phyloP scores from a whole-genome alignment of 2,888 invertebrate genomes.

The Neelides folsomi region DNA sequence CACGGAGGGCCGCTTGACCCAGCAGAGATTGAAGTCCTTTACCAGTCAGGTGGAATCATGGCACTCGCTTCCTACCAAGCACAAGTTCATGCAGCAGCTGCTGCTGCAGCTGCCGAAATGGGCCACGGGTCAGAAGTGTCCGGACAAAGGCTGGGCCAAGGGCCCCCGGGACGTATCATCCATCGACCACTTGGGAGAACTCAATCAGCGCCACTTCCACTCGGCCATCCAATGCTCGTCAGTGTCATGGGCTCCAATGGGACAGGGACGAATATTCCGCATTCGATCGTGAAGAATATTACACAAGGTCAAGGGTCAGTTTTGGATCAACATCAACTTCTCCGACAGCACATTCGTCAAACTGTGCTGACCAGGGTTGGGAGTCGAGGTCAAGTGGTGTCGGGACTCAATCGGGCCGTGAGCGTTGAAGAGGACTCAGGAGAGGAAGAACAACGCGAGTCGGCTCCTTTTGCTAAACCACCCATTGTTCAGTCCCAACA shows the following conservation, averaged over 20 bases:
- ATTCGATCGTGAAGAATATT: constrained; percentile 44
- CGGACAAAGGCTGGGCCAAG: constrained; percentile 8
- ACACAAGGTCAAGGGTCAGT: constrained; percentile 34
- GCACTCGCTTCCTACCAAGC: constrained; percentile 27
- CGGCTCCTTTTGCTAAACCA: constrained; percentile 1
- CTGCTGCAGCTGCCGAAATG: not conserved
- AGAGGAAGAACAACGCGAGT: constrained; percentile 31
- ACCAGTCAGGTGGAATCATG: constrained; percentile 37
- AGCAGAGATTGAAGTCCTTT: constrained; percentile 35
- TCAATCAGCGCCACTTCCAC: constrained; percentile 80
- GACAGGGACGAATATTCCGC: constrained; percentile 36
- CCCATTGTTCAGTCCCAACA: constrained; percentile 10
- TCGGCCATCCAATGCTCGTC: constrained; percentile 70
- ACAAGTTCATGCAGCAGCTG: constrained; percentile 42
- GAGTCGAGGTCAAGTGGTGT: constrained; percentile 34
- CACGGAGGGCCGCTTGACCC: constrained; percentile 38
- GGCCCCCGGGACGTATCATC: constrained; percentile 22
- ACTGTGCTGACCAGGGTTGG: constrained; percentile 70
- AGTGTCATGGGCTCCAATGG: constrained; percentile 21
- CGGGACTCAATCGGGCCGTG: constrained; percentile 41
- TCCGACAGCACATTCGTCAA: constrained; percentile 65
- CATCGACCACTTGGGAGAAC: constrained; percentile 69
- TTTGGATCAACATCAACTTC: constrained; percentile 34
- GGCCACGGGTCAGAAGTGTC: not conserved
- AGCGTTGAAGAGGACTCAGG: constrained; percentile 38